phyloP scores from a whole-genome alignment of 2,888 invertebrate genomes.

The Pachliopta kotzebuea region DNA sequence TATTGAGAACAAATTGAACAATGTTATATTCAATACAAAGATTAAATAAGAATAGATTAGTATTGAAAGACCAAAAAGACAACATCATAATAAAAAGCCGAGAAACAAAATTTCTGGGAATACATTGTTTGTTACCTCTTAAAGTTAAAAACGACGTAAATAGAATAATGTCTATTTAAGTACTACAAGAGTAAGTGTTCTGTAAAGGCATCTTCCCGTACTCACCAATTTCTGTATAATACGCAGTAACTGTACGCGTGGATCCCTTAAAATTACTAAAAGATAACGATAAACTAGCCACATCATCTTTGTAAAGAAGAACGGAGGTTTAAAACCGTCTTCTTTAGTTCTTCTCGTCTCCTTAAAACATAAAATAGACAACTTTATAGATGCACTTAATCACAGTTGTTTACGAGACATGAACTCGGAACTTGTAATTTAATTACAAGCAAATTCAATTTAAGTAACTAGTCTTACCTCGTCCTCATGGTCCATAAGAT shows the following conservation, averaged over 20 bases:
- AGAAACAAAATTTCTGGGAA: too few relatives aligned
- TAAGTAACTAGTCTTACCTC: slow-evolving; percentile 55
- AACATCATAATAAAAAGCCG: too few relatives aligned
- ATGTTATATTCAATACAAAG: too few relatives aligned
- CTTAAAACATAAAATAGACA: slow-evolving; percentile 35
- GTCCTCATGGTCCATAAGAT: slow-evolving; percentile 76
- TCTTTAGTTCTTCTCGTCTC: slow-evolving; percentile 39
- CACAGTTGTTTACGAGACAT: neutral
- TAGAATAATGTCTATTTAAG: too few relatives aligned
- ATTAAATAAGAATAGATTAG: too few relatives aligned
- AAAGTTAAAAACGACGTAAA: too few relatives aligned
- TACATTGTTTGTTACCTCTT: too few relatives aligned
- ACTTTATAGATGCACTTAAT: neutral
- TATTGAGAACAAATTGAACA: too few relatives aligned
- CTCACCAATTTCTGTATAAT: slow-evolving; percentile 91
- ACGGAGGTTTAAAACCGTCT: slow-evolving; percentile 76
- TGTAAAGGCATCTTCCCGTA: slow-evolving; percentile 26
- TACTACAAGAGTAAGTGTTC: too few relatives aligned
- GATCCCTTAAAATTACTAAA: slow-evolving; percentile 88
- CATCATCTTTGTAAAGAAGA: slow-evolving; percentile 86
- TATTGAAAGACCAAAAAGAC: too few relatives aligned
- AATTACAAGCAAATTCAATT: neutral
- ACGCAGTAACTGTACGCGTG: slow-evolving; percentile 87
- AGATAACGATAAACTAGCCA: slow-evolving; percentile 89
- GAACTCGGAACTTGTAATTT: neutral